phyloP scores from a whole-genome alignment of 2,797 vertebrate genomes.

The Chiroxiphia lanceolata region DNA sequence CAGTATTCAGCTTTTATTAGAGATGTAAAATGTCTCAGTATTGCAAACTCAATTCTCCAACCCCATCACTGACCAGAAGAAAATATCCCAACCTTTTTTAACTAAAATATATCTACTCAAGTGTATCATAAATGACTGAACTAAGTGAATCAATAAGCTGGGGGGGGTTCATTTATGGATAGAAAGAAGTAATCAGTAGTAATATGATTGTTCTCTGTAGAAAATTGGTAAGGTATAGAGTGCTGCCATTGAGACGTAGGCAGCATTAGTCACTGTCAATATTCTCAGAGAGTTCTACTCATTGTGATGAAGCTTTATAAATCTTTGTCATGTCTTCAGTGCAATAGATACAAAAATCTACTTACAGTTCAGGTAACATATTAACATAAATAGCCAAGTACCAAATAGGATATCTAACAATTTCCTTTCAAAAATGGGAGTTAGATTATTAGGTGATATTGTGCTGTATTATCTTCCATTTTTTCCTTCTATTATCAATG shows the following conservation, averaged over 20 bases:
- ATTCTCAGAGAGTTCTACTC: slow-evolving; percentile 58
- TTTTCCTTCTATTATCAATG: not conserved
- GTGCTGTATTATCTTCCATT: not conserved
- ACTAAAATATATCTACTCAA: slow-evolving; percentile 32
- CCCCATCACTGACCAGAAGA: slow-evolving; percentile 4
- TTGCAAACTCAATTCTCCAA: not conserved
- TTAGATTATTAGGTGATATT: not conserved
- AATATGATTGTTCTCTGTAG: slow-evolving; percentile 53
- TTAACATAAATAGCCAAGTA: slow-evolving; percentile 61
- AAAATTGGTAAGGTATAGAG: slow-evolving; percentile 64
- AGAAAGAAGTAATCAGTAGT: slow-evolving; percentile 42
- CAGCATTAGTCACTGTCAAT: slow-evolving; percentile 69
- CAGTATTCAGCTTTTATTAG: not conserved
- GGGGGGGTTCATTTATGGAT: slow-evolving; percentile 17
- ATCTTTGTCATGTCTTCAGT: slow-evolving; percentile 70
- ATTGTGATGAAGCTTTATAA: slow-evolving; percentile 67
- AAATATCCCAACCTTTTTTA: slow-evolving; percentile 27
- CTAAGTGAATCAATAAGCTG: slow-evolving; percentile 56
- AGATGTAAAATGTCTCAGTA: not conserved
- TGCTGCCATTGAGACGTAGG: slow-evolving; percentile 35
- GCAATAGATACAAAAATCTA: slow-evolving; percentile 59
- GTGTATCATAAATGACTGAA: slow-evolving; percentile 46
- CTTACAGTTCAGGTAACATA: slow-evolving; percentile 63
- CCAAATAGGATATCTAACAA: slow-evolving; percentile 59
- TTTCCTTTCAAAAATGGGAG: not conserved